phyloP scores from a whole-genome alignment of 2,113 vertebrate genomes.

The Semnornis frantzii region DNA sequence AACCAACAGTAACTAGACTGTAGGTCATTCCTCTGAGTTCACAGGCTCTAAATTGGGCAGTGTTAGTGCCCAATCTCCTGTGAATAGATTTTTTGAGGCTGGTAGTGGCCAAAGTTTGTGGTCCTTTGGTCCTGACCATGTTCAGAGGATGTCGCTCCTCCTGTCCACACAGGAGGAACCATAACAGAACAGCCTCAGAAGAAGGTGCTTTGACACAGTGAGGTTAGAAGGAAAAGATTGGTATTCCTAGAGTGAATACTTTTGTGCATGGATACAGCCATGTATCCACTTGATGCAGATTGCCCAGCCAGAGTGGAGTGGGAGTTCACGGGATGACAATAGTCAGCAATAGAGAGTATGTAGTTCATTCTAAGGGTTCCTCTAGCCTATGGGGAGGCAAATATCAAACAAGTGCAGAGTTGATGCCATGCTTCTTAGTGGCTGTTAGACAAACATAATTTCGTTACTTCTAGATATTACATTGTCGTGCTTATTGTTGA shows the following conservation, averaged over 20 bases:
- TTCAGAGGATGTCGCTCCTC: neutral
- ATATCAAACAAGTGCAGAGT: neutral
- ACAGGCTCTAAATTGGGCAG: neutral
- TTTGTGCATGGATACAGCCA: neutral
- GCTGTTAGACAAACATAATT: neutral
- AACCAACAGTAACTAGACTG: neutral
- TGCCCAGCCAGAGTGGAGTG: neutral
- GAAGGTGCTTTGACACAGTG: neutral
- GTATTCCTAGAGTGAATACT: accelerated
- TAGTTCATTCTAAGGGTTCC: neutral
- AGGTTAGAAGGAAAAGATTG: neutral
- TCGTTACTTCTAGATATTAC: neutral
- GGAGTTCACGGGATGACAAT: neutral
- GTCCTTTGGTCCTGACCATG: neutral
- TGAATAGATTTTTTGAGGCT: neutral
- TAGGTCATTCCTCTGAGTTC: neutral
- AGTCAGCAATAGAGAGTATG: neutral
- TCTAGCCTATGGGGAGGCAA: neutral
- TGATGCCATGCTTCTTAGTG: neutral
- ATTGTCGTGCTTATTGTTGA: neutral
- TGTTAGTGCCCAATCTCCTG: neutral
- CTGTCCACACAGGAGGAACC: neutral
- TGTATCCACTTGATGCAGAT: neutral
- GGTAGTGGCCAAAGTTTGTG: neutral
- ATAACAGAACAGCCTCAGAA: neutral